Evolutionary conservation across 2,888 invertebrate species (phyloP), one percentile per base, ranked within the genome.

Genomic region (Habroteleia sp.): DNA sequence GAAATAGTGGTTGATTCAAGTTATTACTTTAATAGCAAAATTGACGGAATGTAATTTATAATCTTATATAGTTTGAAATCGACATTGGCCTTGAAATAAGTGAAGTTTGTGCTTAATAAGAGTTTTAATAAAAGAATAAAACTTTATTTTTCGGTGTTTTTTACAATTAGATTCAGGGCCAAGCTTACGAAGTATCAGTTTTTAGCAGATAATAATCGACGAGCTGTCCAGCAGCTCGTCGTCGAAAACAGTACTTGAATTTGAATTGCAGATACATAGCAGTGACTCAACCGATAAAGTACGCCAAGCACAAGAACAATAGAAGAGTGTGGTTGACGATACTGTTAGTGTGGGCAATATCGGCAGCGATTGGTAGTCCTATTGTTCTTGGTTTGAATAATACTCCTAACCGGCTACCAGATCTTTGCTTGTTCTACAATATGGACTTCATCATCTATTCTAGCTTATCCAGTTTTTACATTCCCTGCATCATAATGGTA

Each of bases 401-500:
- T 89, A 96, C 97, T 0, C 95, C 96, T 0, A 93, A 96, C 86
- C 91, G 97, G 76, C 92, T 93, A 84, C 93, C 94, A 77, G 93
- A 94, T 88, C 93, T 94, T 84, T 99, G 99, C 90, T 93, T 96
- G 82, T 98, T 99, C 92, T 98, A 98, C 90, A 99, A 98, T 90
- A 95, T 97, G 80, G 96, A 98, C 90, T 99, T 99, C 90, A 96
- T 99, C 87, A 95, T 99, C 86, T 98, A 97, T 90, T 99, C 98
- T 7, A 99, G 99, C 56, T 92, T 99, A 81, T 96, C 97, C 79
- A 99, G 99, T 84, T 99, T 99, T 92, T 99, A 98, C 90, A 97
- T 99, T 85, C 99, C 99, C 27, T 96, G 98, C 89, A 94, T 98
- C 87, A 96, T 98, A 88, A 99, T 99, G 98, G 96, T 99, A 89